Evolutionary conservation across 2,888 invertebrate species (phyloP), one percentile per base, ranked within the genome.

Genomic region (Piscicola geometra): DNA sequence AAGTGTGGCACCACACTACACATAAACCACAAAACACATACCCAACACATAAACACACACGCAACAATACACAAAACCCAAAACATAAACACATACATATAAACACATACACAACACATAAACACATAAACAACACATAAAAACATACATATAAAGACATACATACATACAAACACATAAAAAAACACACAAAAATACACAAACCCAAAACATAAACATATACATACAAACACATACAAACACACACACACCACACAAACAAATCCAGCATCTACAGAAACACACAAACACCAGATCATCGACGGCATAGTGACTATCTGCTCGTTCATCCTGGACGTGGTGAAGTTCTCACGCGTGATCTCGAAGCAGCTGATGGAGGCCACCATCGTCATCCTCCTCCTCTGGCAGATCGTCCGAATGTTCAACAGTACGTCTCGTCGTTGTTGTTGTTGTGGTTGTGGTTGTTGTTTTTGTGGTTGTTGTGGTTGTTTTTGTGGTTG

Each of bases 361-460:
- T 47, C 28, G 25, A 72, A 41, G 5, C 52, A 56, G 5, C 18
- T 50, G 0, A 30, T 50, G 30, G 72, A 72, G 56, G 72, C 72
- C 47, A 50, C 33, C 30, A 72, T 72, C 21, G 72, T 72, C 9
- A 41, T 72, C n/a, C 72, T 72, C 1, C 72, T 72, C 3, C 33
- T 72, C 0, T 72, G 72, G 72, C 72, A 52, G 72, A 41, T 72
- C 72, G 47, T 72, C 72, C 50, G 72, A 33, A 72, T 72, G 72
- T 72, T 72, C 35, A 72, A 72, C 35, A 56, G 72, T 72, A 30
- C 32, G 72, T 72, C 25, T n/a, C n/a, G n/a, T n/a, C n/a, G n/a
- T n/a, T n/a, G n/a, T n/a, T n/a, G n/a, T n/a, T n/a, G n/a, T n/a
- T n/a, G n/a, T n/a, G n/a, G n/a, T n/a, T n/a, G n/a, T n/a, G n/a